These are phyloP conservation scores for Ormyrus rosae DNA, from an alignment of 2,888 invertebrate genomes.

Conservation along the genomic window DNA sequence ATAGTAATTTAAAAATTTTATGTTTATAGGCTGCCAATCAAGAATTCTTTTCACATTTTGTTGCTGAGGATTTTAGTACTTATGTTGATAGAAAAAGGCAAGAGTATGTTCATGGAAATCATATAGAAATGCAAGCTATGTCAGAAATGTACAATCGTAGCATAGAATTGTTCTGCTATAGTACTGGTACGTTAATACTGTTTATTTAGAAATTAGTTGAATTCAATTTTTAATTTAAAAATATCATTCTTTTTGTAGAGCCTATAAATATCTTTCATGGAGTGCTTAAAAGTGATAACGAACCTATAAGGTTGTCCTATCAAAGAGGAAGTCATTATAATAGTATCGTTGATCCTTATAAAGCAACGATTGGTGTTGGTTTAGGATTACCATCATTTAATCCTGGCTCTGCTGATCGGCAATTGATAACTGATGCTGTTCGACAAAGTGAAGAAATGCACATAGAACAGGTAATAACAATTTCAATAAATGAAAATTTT, in stretches of 20 bases:
- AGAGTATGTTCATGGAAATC: slow-evolving; percentile 91
- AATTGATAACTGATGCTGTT: slow-evolving; percentile 85
- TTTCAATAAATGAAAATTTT: background rate
- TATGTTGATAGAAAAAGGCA: slow-evolving; percentile 89
- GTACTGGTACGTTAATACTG: slow-evolving; percentile 77
- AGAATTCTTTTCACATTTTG: slow-evolving; percentile 91
- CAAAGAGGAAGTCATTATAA: slow-evolving; percentile 93
- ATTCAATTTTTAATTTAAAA: slow-evolving; percentile 1
- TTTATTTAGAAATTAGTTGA: slow-evolving; percentile 27
- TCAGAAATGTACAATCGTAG: slow-evolving; percentile 92
- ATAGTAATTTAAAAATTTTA: slow-evolving; percentile 10
- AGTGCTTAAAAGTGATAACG: slow-evolving; percentile 84
- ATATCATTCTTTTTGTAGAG: slow-evolving; percentile 76
- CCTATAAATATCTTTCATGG: slow-evolving; percentile 93
- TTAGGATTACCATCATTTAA: slow-evolving; percentile 89
- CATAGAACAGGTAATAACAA: slow-evolving; percentile 82
- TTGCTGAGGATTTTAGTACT: slow-evolving; percentile 91
- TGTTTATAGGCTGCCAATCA: slow-evolving; percentile 84
- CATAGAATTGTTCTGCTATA: slow-evolving; percentile 90
- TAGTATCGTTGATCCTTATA: slow-evolving; percentile 90
- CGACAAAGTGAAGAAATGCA: slow-evolving; percentile 87
- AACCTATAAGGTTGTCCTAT: slow-evolving; percentile 90
- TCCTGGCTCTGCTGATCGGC: slow-evolving; percentile 84
- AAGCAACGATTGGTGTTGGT: slow-evolving; percentile 88
- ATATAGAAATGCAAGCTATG: slow-evolving; percentile 93